Evolutionary conservation across 2,888 invertebrate species (phyloP), one percentile per base, ranked within the genome.

Genomic region (Drosophila ezoana): DNA sequence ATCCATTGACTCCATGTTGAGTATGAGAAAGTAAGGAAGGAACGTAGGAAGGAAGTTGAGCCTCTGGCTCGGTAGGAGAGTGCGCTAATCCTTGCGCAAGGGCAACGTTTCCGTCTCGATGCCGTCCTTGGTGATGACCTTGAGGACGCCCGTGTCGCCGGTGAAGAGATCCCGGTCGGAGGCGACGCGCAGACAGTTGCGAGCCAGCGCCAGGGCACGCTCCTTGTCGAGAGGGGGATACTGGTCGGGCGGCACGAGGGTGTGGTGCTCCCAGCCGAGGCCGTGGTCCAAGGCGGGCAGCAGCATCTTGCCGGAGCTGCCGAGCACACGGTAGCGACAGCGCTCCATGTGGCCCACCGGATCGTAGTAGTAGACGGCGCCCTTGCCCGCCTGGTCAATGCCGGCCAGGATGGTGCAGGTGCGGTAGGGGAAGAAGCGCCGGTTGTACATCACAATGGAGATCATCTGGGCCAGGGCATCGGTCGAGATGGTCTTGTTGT

Each of bases 381-480:
- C 53, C n/a, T 3, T 33, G 41, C 53, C 53, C 0, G 6, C 10
- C 4, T 1, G 2, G 20, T 53, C 41, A 0, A 53, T 4, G n/a
- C 53, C 53, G 6, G 33, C 53, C 6, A 53, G 41, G 3, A 53
- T 0, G 4, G n/a, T 20, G 20, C 2, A 0, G n/a, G 33, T 41
- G 18, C 0, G n/a, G 20, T 11, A 53, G 32, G 53, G 53, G 13
- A n/a, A 4, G 4, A 43, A 33, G 41, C 53, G 53, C 3, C 41
- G 53, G 1, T 33, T 11, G 41, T 53, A 53, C 53, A 53, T 43
- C 14, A 4, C 3, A 1, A n/a, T 4, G 18, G 53, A 53, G 3
- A 53, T 43, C 41, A 53, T 9, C 16, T 53, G 18, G 6, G 53
- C 53, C 10, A 53, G 41, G 10, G 53, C n/a, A 0, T 43, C 53